A percentile compares a stretch with the other conserved stretches of the same genome.
phyloP scores from a whole-genome alignment of 2,113 vertebrate species.

The Callionymus lyra region DNA sequence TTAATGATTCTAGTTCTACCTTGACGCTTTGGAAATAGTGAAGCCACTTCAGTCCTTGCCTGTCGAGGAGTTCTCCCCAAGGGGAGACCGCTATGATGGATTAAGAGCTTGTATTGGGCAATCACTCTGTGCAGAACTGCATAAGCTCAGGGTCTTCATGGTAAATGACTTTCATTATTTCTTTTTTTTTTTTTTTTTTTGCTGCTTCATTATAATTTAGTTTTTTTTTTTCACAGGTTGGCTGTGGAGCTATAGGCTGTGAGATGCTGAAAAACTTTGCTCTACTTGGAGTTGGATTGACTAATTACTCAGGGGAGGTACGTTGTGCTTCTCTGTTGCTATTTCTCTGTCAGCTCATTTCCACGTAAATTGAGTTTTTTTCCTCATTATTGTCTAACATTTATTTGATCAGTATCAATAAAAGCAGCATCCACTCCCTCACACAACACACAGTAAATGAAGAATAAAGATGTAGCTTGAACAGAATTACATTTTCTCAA shows the following conservation, averaged over 20 bases:
- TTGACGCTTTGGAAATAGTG: conserved; percentile 81
- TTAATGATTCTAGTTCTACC: conserved; percentile 75
- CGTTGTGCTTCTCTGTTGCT: neutral
- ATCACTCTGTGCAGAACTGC: conserved; percentile 79
- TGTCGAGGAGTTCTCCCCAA: conserved; percentile 81
- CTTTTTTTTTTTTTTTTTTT: neutral
- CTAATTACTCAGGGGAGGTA: conserved; percentile 66
- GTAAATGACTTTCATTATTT: conserved; percentile 78
- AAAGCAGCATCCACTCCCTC: too few relatives aligned
- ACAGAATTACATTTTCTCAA: too few relatives aligned
- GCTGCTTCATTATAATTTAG: neutral
- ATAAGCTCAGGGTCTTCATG: conserved; percentile 85
- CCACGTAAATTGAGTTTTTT: neutral
- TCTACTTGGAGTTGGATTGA: conserved; percentile 83
- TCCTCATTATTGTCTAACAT: too few relatives aligned
- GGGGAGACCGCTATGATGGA: conserved; percentile 89
- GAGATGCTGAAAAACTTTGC: conserved; percentile 99
- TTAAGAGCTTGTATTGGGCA: conserved; percentile 87
- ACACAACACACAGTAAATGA: too few relatives aligned
- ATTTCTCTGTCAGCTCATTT: conserved; percentile 1
- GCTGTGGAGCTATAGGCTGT: conserved; percentile 95
- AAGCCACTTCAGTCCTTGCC: conserved; percentile 68
- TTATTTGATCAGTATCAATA: too few relatives aligned
- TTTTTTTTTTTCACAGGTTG: conserved; percentile 68
- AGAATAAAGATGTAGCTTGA: too few relatives aligned